Evolutionary conservation across 1,140 invertebrate species (phyloP).

Genomic region (Zaprionus gabonicus): DNA sequence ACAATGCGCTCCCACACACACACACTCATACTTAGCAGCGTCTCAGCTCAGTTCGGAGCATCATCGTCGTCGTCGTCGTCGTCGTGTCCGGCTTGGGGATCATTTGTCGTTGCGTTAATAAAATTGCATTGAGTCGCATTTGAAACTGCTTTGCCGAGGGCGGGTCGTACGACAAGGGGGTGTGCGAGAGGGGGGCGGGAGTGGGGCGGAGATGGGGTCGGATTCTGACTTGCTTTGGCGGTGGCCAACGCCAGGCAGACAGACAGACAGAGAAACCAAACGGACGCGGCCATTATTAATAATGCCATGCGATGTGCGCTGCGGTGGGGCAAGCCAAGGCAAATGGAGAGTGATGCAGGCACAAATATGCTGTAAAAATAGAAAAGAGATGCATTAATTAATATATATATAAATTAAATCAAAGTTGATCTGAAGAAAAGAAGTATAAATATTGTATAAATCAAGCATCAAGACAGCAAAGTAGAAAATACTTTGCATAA

Average conservation of each 20-base stretch:
- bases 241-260: constrained; percentile 26
- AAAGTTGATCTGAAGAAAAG: neutral
- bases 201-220: constrained; percentile 1
- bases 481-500: too few species aligned
- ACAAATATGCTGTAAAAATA: constrained; percentile 8
- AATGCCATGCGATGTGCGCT: constrained; percentile 60
- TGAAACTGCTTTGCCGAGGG: constrained; percentile 75
- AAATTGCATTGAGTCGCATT: constrained; percentile 83
- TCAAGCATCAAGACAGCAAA: neutral
- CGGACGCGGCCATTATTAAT: constrained; percentile 71
- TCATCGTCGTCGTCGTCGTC: constrained; percentile 24
- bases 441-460: neutral
- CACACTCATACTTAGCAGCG: constrained; percentile 9
- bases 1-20: constrained; percentile 29
- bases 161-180: neutral
- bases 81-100: constrained; percentile 58
- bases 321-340: constrained; percentile 27
- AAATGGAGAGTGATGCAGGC: neutral
- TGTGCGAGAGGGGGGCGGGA: too few species aligned
- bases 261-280: constrained; percentile 28
- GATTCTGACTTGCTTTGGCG: constrained; percentile 40
- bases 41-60: constrained; percentile 38
- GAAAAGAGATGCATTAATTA: neutral
- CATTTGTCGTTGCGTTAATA: constrained; percentile 83
- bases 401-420: neutral